A percentile compares a stretch with the other conserved stretches of the same genome.
These are phyloP conservation scores for Gambusia yucatana DNA, from an alignment of 2,797 vertebrate species.

Conservation along the genomic window DNA sequence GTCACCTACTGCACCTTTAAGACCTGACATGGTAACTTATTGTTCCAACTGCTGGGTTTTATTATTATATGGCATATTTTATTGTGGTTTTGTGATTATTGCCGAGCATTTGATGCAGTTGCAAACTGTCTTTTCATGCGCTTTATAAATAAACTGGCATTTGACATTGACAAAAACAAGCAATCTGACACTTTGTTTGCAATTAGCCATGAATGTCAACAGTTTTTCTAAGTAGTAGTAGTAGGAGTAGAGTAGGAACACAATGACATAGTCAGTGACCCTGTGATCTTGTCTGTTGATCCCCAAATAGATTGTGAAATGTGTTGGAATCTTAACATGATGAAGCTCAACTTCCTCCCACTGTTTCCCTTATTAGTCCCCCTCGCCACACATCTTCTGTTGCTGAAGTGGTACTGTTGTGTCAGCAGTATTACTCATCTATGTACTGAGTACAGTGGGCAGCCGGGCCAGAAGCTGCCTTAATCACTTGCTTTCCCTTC, in stretches of 20 bases:
- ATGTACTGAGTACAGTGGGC: constrained; percentile 53
- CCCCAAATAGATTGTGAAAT: constrained; percentile 37
- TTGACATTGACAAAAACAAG: background rate
- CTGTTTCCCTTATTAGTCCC: constrained; percentile 9
- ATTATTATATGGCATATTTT: too few relatives aligned
- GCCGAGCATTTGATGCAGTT: too few relatives aligned
- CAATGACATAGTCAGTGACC: constrained; percentile 25
- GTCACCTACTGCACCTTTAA: too few relatives aligned
- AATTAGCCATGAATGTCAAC: constrained; percentile 9
- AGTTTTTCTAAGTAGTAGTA: background rate
- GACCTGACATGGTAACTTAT: too few relatives aligned
- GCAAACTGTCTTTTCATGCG: too few relatives aligned
- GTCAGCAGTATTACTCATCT: constrained; percentile 67
- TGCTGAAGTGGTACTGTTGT: constrained; percentile 56
- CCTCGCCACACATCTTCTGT: background rate
- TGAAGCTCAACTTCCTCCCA: constrained; percentile 56
- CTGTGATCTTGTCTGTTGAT: constrained; percentile 45
- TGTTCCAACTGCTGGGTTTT: too few relatives aligned
- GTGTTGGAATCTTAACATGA: constrained; percentile 34
- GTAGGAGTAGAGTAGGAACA: background rate
- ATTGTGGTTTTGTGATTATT: too few relatives aligned
- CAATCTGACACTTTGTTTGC: background rate
- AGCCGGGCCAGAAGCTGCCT: constrained; percentile 50
- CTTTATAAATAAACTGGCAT: too few relatives aligned
- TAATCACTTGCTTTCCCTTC: constrained; percentile 73